These are phyloP conservation scores for Nyctibius bracteatus DNA, from an alignment of 2,113 vertebrate genomes.

Conservation along the genomic window DNA sequence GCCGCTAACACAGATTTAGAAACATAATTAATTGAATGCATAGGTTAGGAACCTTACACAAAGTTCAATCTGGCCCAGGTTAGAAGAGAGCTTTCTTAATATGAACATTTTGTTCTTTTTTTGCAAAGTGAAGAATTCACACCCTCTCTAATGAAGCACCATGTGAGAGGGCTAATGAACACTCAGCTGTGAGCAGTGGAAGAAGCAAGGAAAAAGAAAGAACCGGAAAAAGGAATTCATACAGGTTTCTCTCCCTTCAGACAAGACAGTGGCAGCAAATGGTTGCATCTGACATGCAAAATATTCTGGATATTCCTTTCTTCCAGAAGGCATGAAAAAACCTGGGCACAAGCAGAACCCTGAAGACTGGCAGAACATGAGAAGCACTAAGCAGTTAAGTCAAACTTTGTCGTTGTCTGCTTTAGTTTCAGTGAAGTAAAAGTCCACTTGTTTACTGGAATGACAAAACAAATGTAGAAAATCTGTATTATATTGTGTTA, in stretches of 20 bases:
- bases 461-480: neutral
- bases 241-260: neutral
- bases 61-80: neutral
- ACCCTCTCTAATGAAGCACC: neutral
- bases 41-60: neutral
- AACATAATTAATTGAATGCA: neutral
- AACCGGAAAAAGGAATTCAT: neutral
- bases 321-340: neutral
- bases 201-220: neutral
- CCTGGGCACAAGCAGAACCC: neutral
- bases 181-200: neutral
- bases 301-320: neutral
- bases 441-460: neutral
- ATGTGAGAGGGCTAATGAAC: neutral
- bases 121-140: neutral
- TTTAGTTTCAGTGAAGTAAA: neutral
- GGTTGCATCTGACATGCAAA: neutral
- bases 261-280: neutral
- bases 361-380: neutral
- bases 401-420: neutral
- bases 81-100: neutral
- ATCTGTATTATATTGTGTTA: neutral
- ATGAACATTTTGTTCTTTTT: neutral
- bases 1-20: neutral
- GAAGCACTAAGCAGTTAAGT: neutral